Evolutionary conservation across 2,888 invertebrate species (phyloP), one percentile per base, ranked within the genome.

Genomic region (Caenorhabditis sp.): DNA sequence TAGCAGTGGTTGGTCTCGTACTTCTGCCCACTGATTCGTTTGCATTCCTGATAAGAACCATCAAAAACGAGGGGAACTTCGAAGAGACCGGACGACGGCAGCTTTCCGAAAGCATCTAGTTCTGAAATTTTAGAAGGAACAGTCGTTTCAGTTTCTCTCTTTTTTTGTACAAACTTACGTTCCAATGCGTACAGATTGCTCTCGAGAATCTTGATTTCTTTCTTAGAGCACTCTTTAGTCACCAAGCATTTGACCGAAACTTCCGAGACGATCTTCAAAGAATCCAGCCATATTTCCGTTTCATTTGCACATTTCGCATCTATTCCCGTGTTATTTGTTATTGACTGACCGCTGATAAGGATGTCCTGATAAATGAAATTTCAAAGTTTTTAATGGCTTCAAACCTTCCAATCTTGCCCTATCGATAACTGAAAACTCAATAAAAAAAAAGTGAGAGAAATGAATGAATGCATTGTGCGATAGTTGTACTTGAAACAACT

Each of bases 1-100:
- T 76, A 80, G 35, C 80, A 80, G 35, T 80, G 76, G 47, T 80
- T 80, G 26, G 80, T 80, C 9, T 64, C 53, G 32, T 80, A 80
- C 37, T 70, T 68, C 2, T 40, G 24, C 1, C 69, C 74, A 58
- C 60, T 70, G n/a, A 76, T 65, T 9, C 70, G 13, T 20, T 70
- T 40, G 18, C 80, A 80, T 60, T 80, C 80, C 44, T 74, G 74
- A 50, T 80, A 80, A n/a, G 69, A 69, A 15, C 80, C 80, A 47
- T 80, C 80, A 32, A 53, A 74, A 13, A 76, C 26, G 4, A 69
- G 9, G 0, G 56, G 58, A 11, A 70, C 26, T 22, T 80, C 65
- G 6, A 80, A 58, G 0, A 80, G 2, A 40, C 80, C 76, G 0
- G 61, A 9, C 0, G 28, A 20, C 20, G 74, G 74, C 8, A 80